Base-by-base conservation (phyloP, 2,113 vertebrate species). In the Bubo bubo region DNA sequence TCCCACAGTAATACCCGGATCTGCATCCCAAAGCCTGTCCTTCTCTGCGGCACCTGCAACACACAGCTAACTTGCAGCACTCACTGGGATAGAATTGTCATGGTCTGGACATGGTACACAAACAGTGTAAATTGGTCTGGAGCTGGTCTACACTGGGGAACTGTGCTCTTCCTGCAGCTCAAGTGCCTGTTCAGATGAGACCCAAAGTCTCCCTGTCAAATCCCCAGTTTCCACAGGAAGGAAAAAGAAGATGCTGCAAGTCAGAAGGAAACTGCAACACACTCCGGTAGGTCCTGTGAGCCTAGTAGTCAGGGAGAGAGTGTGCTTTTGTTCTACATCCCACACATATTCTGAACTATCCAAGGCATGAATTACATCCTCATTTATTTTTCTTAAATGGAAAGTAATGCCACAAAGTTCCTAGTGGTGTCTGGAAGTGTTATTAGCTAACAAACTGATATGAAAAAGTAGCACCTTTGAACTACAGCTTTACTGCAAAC, bases 1-100 rank as follows among this genome's bases (percentile, higher is more conserved):
- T 52, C 24, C 19, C 47, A 26, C 56, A 63, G 20, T 27, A 60
- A 77, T 19, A 84, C 43, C 70, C 27, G 21, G 47, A 55, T 10
- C 9, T 17, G 8, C n/a, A 85, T 20, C 21, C 47, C 45, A 73
- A 67, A 70, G 26, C 14, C 23, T 34, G 17, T 26, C 16, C n/a
- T 79, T 32, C 39, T 63, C 21, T 39, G 49, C 3, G 3, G 20
- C 41, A 76, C n/a, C 50, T 50, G 30, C 6, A 10, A 62, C 50
- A 58, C 47, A 62, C 23, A 75, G 32, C 14, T n/a, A 70, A 37
- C 35, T 20, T 1, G 0, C 0, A 11, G 39, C 1, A 0, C 11
- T 47, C 2, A 2, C 49, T 56, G 21, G 14, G 19, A 41, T 3
- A 52, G 27, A 53, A 23, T 9, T 90, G 62, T 24, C 10, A 0